Base-by-base conservation (phyloP, 2,113 vertebrate genomes). In the Elachura formosa region DNA sequence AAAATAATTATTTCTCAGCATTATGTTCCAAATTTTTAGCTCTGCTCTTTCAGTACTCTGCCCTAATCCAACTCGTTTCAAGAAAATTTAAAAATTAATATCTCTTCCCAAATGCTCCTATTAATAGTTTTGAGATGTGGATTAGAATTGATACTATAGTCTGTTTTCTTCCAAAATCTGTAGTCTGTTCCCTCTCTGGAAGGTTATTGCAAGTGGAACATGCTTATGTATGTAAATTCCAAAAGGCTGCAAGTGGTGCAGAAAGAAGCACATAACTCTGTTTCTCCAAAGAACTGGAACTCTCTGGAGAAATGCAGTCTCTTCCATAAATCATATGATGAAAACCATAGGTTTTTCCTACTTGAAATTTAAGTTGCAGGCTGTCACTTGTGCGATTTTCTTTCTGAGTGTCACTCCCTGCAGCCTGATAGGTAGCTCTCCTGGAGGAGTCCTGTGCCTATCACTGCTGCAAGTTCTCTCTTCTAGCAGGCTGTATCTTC, bases 1-100 rank as follows among this genome's bases (percentile, higher is more conserved):
- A 82, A 89, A 97, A 55, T 46, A 83, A 93, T 77, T 89, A 83
- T 89, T 96, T 96, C 72, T 74, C 55, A 67, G 78, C 59, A 93
- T 48, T 10, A 3, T 80, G 69, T 55, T 95, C 75, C 36, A 31
- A 59, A 3, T 80, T 94, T 91, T 93, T 73, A 94, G 20, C 51
- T 89, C n/a, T 43, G 31, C 25, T 89, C 11, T 55, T 91, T 85
- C 87, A 63, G 24, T 77, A 20, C n/a, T 38, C 40, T 86, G 18
- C 56, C 25, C 25, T 85, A 90, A 93, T 67, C 75, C 67, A 83
- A 45, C 36, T 90, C 3, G 11, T 85, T 90, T 83, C 84, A 87
- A 77, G 84, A 51, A 87, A 94, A 91, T 93, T 79, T 82, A 36
- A 79, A 94, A 94, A 87, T 43, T 13, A 61, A 16, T 89, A 64